Base-by-base conservation (phyloP, 2,888 invertebrate genomes). In the Drosophila aldrichi region DNA sequence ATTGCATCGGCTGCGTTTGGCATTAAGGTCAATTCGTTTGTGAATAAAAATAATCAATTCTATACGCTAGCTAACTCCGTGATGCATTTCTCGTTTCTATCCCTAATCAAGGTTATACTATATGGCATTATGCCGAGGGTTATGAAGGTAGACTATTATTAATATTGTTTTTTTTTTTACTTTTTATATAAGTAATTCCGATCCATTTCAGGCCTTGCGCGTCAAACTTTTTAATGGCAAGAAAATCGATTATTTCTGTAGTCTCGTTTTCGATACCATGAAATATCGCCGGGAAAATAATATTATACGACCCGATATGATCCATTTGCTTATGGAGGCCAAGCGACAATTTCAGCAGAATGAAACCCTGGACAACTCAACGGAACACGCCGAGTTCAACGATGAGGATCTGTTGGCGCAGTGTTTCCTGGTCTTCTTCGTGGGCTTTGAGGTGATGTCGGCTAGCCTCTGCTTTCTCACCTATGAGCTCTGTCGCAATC, bases 321-420 rank as follows among this genome's bases (percentile, higher is more conserved):
- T 95, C 18, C 93, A 95, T 70, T 84, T 94, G 20, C 83, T 95
- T 5, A 93, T 94, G 93, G 93, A 94, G 80, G 94, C 94, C 3
- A 83, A 84, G 38, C 75, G 88, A 2, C 60, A 76, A 20, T 91
- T 79, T 80, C 70, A 9, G 41, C 16, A 48, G 18, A 44, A 46
- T 34, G n/a, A 18, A 10, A 25, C 55, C 7, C 2, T 29, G 0
- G 44, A 59, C 14, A 20, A 29, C 16, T 51, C 61, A 0, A 25
- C 49, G 12, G 58, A 74, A 4, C 79, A 61, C 1, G 69, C 64
- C 0, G 76, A 77, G 10, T 77, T 79, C 18, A 79, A 70, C 34
- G 94, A 94, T 55, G 93, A 93, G 3, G 94, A 95, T 69, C 90
- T 95, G 2, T 92, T 94, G 8, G 94, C 95, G 0, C 95, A 95